Evolutionary conservation across 2,113 vertebrate genomes (phyloP).

Genomic region (Oncorhynchus gorbuscha): DNA sequence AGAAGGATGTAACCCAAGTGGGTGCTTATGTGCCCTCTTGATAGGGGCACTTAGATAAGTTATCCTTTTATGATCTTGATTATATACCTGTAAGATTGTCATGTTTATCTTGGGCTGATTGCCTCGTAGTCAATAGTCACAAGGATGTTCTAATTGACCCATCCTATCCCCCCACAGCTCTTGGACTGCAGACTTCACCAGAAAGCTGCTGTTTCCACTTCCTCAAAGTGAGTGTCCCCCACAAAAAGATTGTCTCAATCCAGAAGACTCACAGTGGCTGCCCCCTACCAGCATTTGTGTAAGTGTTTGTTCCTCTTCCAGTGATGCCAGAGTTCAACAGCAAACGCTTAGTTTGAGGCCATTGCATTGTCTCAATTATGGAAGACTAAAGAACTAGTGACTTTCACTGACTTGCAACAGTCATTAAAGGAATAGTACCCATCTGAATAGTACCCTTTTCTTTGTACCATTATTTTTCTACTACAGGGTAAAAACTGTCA

Average conservation of each 20-base stretch:
- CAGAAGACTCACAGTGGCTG: constrained; percentile 28
- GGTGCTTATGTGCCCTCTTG: neutral
- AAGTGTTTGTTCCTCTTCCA: constrained; percentile 9
- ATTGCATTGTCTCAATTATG: neutral
- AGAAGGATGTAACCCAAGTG: neutral
- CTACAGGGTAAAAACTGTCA: constrained; percentile 36
- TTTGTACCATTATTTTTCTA: neutral
- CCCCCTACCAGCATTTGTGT: constrained; percentile 25
- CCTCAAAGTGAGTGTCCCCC: fast-evolving
- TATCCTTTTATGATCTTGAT: neutral
- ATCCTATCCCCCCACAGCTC: constrained; percentile 6
- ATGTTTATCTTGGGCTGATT: neutral
- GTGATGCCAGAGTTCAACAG: neutral
- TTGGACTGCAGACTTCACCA: neutral
- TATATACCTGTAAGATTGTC: neutral
- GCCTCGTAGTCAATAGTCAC: neutral
- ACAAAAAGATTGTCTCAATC: fast-evolving
- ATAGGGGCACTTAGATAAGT: neutral
- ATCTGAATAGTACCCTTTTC: too few relatives aligned
- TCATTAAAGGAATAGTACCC: neutral
- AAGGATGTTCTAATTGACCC: neutral
- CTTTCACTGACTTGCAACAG: neutral
- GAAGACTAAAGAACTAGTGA: too few relatives aligned
- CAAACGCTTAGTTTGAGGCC: neutral
- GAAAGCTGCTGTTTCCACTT: constrained; percentile 34